phyloP scores from a whole-genome alignment of 1,140 invertebrate species.

The Spodoptera frugiperda region DNA sequence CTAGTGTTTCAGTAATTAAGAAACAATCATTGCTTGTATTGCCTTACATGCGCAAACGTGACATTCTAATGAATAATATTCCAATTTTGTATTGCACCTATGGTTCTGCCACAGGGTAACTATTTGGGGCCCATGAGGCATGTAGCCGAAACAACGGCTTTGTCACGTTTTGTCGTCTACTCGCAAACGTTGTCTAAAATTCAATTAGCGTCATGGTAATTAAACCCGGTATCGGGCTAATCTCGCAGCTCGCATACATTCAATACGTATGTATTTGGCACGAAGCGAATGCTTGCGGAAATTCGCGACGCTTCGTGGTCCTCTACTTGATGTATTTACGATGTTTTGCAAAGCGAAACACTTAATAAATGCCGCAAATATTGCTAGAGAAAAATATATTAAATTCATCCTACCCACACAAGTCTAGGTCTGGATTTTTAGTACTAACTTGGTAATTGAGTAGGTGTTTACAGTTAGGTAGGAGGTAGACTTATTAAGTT shows the following conservation, averaged over 20 bases:
- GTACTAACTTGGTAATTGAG: neutral
- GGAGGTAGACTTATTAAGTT: conserved; percentile 17
- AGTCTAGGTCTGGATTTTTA: neutral
- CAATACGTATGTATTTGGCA: conserved; percentile 45
- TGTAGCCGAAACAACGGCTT: conserved; percentile 1
- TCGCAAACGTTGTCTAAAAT: conserved; percentile 47
- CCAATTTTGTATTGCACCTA: neutral
- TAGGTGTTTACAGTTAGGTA: conserved; percentile 7
- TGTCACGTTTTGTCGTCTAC: conserved; percentile 19
- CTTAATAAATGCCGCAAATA: neutral
- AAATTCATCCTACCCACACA: conserved; percentile 3
- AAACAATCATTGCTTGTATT: no score
- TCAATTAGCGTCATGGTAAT: conserved; percentile 54
- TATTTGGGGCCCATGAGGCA: neutral
- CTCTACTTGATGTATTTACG: conserved; percentile 28
- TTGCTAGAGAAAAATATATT: neutral
- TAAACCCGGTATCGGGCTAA: conserved; percentile 48
- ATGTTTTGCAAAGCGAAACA: neutral
- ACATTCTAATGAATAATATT: neutral
- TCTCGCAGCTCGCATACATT: conserved; percentile 33
- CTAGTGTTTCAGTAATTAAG: no score
- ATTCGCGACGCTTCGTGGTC: conserved; percentile 26
- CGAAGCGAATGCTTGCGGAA: conserved; percentile 43
- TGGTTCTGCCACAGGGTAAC: neutral
- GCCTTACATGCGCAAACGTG: neutral